Evolutionary conservation across 2,113 vertebrate species (phyloP).

Genomic region (Pteruthius melanotis): DNA sequence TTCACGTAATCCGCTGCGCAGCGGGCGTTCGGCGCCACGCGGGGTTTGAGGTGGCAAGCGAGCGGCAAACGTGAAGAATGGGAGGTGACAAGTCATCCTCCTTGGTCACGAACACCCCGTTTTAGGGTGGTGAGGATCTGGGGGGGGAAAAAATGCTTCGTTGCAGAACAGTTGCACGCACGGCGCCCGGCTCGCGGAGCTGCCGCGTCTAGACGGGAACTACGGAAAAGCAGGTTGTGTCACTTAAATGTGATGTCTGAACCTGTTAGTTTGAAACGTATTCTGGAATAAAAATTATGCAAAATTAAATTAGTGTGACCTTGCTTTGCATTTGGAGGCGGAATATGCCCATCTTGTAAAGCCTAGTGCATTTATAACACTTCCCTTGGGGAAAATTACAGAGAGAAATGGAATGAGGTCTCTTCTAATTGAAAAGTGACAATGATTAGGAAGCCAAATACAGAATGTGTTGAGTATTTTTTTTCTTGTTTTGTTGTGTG

Average conservation of each 20-base stretch:
- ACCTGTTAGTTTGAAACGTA: constrained; percentile 67
- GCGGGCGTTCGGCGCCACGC: not conserved
- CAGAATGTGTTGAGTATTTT: constrained; percentile 47
- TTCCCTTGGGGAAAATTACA: constrained; percentile 52
- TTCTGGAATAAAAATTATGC: constrained; percentile 56
- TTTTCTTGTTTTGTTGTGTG: constrained; percentile 33
- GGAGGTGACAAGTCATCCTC: not conserved
- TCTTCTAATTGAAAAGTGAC: constrained; percentile 69
- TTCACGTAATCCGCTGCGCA: fast-evolving
- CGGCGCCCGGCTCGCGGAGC: not conserved
- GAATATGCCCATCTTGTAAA: constrained; percentile 42
- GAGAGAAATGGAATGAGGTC: constrained; percentile 58
- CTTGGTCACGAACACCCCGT: not conserved
- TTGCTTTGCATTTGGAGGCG: constrained; percentile 51
- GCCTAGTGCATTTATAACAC: constrained; percentile 59
- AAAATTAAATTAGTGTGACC: constrained; percentile 66
- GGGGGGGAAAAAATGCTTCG: not conserved
- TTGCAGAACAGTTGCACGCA: not conserved
- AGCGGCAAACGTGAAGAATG: not conserved
- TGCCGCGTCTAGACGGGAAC: constrained; percentile 33
- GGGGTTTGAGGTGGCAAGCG: not conserved
- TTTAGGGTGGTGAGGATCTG: not conserved
- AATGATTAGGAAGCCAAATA: constrained; percentile 69
- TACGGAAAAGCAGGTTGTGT: constrained; percentile 54
- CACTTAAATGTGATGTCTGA: constrained; percentile 16